phyloP scores from a whole-genome alignment of 1,140 invertebrate genomes.

The Sitobion miscanthi region DNA sequence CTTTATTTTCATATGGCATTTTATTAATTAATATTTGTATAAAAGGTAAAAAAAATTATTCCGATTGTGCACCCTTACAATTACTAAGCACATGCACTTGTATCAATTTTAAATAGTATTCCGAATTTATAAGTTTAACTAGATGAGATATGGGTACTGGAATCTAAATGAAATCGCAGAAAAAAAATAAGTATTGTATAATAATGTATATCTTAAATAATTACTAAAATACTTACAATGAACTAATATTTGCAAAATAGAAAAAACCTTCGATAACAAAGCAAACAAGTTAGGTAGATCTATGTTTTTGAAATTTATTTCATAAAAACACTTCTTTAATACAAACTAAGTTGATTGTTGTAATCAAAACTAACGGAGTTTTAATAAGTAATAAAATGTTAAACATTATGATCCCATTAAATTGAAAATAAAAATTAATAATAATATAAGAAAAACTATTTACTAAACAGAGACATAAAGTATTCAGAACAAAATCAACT shows the following conservation, averaged over 20 bases:
- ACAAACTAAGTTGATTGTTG: background rate
- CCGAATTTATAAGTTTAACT: background rate
- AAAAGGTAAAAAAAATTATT: too few species aligned
- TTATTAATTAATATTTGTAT: too few species aligned
- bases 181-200: background rate
- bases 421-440: too few species aligned
- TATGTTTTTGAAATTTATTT: too few species aligned
- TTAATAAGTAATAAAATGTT: background rate
- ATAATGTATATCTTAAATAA: background rate
- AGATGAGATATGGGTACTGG: too few species aligned
- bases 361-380: background rate
- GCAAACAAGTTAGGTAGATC: too few species aligned
- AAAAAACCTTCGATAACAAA: background rate
- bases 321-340: background rate
- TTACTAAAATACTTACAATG: background rate
- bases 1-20: background rate
- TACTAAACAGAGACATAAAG: too few species aligned
- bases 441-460: too few species aligned
- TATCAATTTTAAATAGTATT: too few species aligned
- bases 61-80: background rate
- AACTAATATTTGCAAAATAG: background rate
- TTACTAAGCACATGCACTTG: too few species aligned
- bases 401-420: rapidly evolving
- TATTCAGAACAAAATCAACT: too few species aligned
- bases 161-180: too few species aligned